Base-by-base conservation (phyloP, 2,113 vertebrate genomes). In the Cichladusa arquata region DNA sequence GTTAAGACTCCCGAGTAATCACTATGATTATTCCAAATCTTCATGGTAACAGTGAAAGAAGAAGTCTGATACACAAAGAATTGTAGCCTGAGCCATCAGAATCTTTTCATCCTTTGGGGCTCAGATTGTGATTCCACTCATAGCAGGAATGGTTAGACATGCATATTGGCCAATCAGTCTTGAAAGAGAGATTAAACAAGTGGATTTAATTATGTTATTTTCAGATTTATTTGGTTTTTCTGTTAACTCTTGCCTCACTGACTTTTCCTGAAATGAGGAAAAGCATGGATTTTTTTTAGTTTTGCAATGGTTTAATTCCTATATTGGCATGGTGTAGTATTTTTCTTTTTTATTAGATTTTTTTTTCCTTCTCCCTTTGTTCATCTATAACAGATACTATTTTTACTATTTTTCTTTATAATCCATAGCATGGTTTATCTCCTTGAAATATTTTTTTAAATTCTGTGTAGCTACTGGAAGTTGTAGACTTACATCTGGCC, bases 1-100 rank as follows among this genome's bases (percentile, higher is more conserved):
- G 81, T 95, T 91, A 94, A 94, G 91, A 83, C 92, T 95, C 90
- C 81, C 9, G 3, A 89, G 96, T 97, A 94, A 96, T 96, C 89
- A 90, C 65, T 92, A 5, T 92, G 94, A 94, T 96, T 94, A 93
- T 93, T 95, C 60, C 64, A 86, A 88, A 80, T 93, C 90, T 95
- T 95, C 81, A n/a, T 81, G 71, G 87, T 90, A 87, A 72, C 80
- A 90, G 70, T 40, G 60, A 70, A 76, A 70, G 83, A 71, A 79
- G 80, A n/a, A 78, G 56, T 81, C 94, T 73, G 74, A 57, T 88
- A 45, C 0, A 0, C 18, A 80, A 34, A 36, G 62, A 82, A 61
- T 85, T 70, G 71, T 47, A 78, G 61, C 54, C 62, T 82, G 54
- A 91, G 34, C 38, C 80, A 76, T 89, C 84, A 89, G 83, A 71